phyloP scores from a whole-genome alignment of 2,888 invertebrate genomes.

The Dorcus parallelipipedus region DNA sequence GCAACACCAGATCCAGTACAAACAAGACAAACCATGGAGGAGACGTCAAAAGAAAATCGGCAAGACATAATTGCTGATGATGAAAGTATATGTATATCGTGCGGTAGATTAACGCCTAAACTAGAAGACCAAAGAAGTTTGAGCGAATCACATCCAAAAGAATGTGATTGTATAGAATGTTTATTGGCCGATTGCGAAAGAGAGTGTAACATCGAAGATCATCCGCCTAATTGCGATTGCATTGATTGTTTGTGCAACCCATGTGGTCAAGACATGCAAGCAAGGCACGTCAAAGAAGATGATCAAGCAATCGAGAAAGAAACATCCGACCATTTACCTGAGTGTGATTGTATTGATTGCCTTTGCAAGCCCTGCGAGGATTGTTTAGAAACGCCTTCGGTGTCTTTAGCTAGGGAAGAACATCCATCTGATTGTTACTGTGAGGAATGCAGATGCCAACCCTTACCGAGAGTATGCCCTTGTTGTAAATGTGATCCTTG shows the following conservation, averaged over 20 bases:
- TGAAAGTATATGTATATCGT: no score
- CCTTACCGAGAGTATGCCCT: no score
- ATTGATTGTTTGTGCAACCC: slow-evolving; percentile 16
- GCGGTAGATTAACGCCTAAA: no score
- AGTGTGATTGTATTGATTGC: slow-evolving; percentile 6
- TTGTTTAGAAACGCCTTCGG: not conserved
- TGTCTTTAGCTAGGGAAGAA: no score
- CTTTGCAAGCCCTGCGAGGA: no score
- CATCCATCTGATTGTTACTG: no score
- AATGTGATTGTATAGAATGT: slow-evolving; percentile 24
- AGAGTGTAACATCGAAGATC: slow-evolving; percentile 4
- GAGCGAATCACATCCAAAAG: slow-evolving; percentile 14
- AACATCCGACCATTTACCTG: not conserved
- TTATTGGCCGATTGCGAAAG: slow-evolving; percentile 4
- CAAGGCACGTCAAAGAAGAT: not conserved
- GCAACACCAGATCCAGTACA: no score
- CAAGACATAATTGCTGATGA: no score
- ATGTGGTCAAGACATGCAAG: not conserved
- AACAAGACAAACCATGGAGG: no score
- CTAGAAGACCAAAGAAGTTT: no score
- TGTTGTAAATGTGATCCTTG: slow-evolving; percentile 4
- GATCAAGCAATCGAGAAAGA: not conserved
- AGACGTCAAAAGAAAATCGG: no score
- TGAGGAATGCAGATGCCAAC: no score
- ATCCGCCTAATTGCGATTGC: slow-evolving; percentile 17